Percentiles rank a stretch among this genome's conserved stretches.
These are phyloP conservation scores for Melanophora roralis DNA, from an alignment of 2,888 invertebrate species.

Conservation along the genomic window DNA sequence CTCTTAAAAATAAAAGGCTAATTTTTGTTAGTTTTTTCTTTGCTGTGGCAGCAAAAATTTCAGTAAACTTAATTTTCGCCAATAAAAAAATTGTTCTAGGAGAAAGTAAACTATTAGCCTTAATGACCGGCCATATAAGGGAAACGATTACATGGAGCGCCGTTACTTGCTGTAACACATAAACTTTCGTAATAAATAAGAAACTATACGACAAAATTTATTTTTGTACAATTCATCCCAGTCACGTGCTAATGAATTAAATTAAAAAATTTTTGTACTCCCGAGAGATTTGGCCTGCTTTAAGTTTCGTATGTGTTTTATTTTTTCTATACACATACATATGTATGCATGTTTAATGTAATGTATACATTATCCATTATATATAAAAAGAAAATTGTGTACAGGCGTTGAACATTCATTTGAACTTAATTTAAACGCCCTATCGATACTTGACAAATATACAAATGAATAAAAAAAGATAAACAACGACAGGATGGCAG, in stretches of 20 bases:
- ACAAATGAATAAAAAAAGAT: conserved; percentile 4
- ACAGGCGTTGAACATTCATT: conserved; percentile 10
- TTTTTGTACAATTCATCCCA: conserved; percentile 22
- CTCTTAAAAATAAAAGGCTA: not conserved
- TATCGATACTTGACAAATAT: conserved; percentile 55
- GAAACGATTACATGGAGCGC: not conserved
- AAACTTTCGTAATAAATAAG: conserved; percentile 3
- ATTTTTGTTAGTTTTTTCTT: not conserved
- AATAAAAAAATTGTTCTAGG: not conserved
- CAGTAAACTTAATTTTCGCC: conserved; percentile 18
- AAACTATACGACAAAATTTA: not conserved
- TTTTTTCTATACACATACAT: too few relatives aligned
- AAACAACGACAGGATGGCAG: conserved; percentile 44
- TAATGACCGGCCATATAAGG: conserved; percentile 6
- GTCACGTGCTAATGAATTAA: conserved; percentile 63
- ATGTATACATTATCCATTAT: too few relatives aligned
- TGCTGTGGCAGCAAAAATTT: not conserved
- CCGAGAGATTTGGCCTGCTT: conserved; percentile 48
- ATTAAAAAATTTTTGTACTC: conserved; percentile 59
- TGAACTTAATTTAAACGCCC: conserved; percentile 54
- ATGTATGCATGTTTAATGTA: too few relatives aligned
- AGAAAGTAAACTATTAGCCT: not conserved
- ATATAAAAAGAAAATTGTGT: not conserved
- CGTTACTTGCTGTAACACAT: not conserved
- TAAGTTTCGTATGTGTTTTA: conserved; percentile 23